phyloP scores from a whole-genome alignment of 1,140 invertebrate genomes.

The Drosophila baimaii region DNA sequence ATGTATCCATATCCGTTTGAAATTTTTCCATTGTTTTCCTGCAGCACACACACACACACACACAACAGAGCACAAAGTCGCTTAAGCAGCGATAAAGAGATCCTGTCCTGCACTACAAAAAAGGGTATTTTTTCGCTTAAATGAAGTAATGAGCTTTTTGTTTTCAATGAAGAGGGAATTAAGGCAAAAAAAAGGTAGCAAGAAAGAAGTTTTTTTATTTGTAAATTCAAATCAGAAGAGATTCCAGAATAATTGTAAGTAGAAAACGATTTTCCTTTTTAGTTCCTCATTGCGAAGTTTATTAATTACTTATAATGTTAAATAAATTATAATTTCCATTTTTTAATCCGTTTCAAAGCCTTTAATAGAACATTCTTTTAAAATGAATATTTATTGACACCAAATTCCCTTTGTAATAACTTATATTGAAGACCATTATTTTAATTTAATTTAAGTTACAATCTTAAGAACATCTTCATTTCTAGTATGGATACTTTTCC shows the following conservation, averaged over 20 bases:
- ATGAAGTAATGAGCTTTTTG: constrained; percentile 6
- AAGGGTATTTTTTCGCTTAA: constrained; percentile 1
- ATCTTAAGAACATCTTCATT: too few relatives aligned
- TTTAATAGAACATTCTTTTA: too few relatives aligned
- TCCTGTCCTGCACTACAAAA: constrained; percentile 28
- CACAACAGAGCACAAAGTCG: constrained; percentile 20
- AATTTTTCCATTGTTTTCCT: constrained; percentile 70
- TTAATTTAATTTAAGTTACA: too few relatives aligned
- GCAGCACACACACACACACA: constrained; percentile 12
- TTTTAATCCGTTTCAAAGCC: too few relatives aligned
- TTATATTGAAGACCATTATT: too few relatives aligned
- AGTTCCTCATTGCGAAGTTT: neutral
- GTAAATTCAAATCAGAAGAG: too few relatives aligned
- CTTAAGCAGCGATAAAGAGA: constrained; percentile 36
- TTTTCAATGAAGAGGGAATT: neutral
- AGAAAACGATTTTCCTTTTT: neutral
- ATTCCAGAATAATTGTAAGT: neutral
- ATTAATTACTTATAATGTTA: neutral
- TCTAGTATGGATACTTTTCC: neutral
- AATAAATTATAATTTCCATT: neutral
- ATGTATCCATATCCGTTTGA: constrained; percentile 73
- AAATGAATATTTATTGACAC: too few relatives aligned
- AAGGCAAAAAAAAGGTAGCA: too few relatives aligned
- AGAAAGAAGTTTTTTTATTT: too few relatives aligned
- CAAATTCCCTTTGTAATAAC: too few relatives aligned